Conservation (phyloP, 2,888 invertebrate species). For the Mesorhabditis spiculigera region DNA sequence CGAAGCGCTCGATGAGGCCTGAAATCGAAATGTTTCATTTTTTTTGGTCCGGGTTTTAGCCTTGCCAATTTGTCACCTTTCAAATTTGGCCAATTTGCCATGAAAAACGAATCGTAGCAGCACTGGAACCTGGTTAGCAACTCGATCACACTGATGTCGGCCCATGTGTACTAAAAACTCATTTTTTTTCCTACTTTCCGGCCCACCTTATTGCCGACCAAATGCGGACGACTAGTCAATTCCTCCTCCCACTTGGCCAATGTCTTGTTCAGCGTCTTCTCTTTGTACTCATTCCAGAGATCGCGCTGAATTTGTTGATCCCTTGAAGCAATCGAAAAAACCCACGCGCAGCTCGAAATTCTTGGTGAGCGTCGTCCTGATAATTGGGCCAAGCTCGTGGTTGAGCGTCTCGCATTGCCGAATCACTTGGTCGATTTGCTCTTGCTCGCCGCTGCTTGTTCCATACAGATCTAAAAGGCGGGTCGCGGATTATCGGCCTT, state of each 20-base stretch:
- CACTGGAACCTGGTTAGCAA: constrained; percentile 39
- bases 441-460: constrained; percentile 34
- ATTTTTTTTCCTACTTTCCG: not conserved
- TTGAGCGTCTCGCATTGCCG: constrained; percentile 38
- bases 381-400: constrained; percentile 36
- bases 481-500: not conserved
- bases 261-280: constrained; percentile 29
- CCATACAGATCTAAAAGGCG: constrained; percentile 35
- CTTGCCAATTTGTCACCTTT: constrained; percentile 1
- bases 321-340: not conserved
- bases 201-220: constrained; percentile 30
- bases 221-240: constrained; percentile 25
- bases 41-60: not conserved
- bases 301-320: constrained; percentile 17
- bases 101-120: constrained; percentile 40
- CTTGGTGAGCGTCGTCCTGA: constrained; percentile 40
- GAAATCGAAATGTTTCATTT: constrained; percentile 7
- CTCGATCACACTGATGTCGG: constrained; percentile 44
- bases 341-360: constrained; percentile 41
- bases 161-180: constrained; percentile 38
- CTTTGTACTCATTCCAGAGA: constrained; percentile 28
- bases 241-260: constrained; percentile 31
- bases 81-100: constrained; percentile 35
- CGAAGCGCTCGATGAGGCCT: constrained; percentile 29
- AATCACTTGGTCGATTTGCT: constrained; percentile 40